Evolutionary conservation across 2,113 vertebrate species (phyloP).

Genomic region (Prunella fulvescens): DNA sequence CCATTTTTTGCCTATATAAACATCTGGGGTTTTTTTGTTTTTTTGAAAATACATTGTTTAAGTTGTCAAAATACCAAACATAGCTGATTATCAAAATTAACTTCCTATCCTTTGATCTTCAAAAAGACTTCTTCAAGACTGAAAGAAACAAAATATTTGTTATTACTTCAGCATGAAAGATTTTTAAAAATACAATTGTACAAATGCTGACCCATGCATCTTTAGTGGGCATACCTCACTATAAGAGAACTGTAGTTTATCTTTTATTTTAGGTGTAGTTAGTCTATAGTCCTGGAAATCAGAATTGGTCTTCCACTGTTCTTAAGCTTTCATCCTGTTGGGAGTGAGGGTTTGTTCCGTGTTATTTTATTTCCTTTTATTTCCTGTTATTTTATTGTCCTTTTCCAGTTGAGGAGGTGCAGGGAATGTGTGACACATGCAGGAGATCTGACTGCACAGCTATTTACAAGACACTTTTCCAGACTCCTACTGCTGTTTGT

Average conservation of each 20-base stretch:
- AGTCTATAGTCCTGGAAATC: neutral
- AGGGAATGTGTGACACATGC: neutral
- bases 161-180: neutral
- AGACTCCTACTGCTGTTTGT: neutral
- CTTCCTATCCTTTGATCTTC: neutral
- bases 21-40: neutral
- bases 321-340: neutral
- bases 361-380: neutral
- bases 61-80: neutral
- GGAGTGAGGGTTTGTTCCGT: neutral
- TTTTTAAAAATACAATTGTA: accelerated
- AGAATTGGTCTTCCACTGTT: neutral
- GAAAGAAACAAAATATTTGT: neutral
- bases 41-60: neutral
- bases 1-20: neutral
- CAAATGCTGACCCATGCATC: neutral
- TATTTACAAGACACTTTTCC: neutral
- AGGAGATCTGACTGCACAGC: neutral
- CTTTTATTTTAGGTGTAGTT: neutral
- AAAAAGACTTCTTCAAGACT: neutral
- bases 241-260: neutral
- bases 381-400: neutral
- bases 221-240: neutral
- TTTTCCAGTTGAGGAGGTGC: neutral
- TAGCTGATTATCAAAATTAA: neutral